Conservation (phyloP, 2,797 vertebrate species). For the Hyperoplus lanceolatus region DNA sequence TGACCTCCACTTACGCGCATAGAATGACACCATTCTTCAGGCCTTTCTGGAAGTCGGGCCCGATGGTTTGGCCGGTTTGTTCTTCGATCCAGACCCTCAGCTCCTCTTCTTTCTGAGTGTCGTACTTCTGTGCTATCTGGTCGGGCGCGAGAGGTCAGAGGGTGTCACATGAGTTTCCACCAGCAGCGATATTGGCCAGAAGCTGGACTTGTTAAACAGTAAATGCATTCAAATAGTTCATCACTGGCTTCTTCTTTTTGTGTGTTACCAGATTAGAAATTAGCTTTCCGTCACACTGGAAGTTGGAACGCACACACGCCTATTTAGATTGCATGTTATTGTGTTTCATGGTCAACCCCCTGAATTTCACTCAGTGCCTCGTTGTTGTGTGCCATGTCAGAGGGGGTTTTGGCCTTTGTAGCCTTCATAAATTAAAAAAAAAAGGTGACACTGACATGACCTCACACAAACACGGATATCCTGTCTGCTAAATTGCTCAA, state of each 20-base stretch:
- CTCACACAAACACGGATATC: constrained; percentile 50
- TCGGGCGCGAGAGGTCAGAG: constrained; percentile 26
- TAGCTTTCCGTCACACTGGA: not conserved
- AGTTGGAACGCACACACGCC: not conserved
- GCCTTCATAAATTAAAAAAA: constrained; percentile 2
- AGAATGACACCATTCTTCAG: constrained; percentile 92
- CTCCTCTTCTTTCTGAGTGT: constrained; percentile 92
- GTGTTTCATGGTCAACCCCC: constrained; percentile 38
- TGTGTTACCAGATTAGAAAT: not conserved
- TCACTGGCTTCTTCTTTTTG: not conserved
- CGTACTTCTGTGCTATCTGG: constrained; percentile 95
- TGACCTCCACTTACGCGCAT: constrained; percentile 89
- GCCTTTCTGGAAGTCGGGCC: constrained; percentile 94
- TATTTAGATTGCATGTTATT: constrained; percentile 38
- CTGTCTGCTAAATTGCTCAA: constrained; percentile 69
- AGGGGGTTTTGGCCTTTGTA: constrained; percentile 21
- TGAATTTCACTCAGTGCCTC: constrained; percentile 3
- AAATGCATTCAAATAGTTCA: constrained; percentile 4
- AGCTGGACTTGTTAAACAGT: constrained; percentile 7
- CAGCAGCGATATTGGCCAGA: not conserved
- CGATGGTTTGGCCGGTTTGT: constrained; percentile 86
- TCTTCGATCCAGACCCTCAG: constrained; percentile 93
- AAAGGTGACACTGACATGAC: constrained; percentile 37
- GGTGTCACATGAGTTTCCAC: constrained; percentile 16
- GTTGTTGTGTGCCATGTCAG: constrained; percentile 4